Evolutionary conservation across 2,797 vertebrate genomes (phyloP).

Genomic region (Micromesistius poutassou): DNA sequence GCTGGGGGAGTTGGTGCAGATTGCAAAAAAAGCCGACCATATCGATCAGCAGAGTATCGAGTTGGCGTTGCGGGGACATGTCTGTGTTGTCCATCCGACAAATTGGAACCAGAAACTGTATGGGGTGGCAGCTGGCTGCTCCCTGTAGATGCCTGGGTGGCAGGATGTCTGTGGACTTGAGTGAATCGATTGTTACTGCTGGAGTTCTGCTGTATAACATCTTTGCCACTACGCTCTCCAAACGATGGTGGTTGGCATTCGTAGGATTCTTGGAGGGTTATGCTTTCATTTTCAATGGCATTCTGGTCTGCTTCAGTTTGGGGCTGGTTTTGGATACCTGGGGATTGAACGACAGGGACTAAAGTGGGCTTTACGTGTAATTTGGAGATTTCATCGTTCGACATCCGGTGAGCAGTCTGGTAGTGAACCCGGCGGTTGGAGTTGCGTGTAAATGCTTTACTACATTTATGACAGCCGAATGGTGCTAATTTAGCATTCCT

Average conservation of each 20-base stretch:
- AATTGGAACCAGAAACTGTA: slow-evolving; percentile 21
- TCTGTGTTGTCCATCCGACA: slow-evolving; percentile 30
- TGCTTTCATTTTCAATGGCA: slow-evolving; percentile 5
- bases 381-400: slow-evolving; percentile 84
- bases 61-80: slow-evolving; percentile 9
- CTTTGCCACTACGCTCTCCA: slow-evolving; percentile 18
- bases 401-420: slow-evolving; percentile 84
- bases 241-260: slow-evolving; percentile 35
- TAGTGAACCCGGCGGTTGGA: slow-evolving; percentile 96
- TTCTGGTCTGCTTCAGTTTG: slow-evolving; percentile 19
- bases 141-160: slow-evolving; percentile 15
- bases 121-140: slow-evolving; percentile 6
- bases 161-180: neutral
- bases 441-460: slow-evolving; percentile 93
- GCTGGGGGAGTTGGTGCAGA: slow-evolving; percentile 11
- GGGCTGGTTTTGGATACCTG: slow-evolving; percentile 18
- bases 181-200: slow-evolving; percentile 22
- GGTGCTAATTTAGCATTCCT: slow-evolving; percentile 88
- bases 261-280: neutral
- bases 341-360: slow-evolving; percentile 27
- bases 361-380: slow-evolving; percentile 82
- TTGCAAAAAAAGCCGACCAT: slow-evolving; percentile 20
- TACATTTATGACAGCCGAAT: slow-evolving; percentile 89
- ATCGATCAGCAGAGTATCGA: slow-evolving; percentile 20
- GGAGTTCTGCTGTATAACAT: slow-evolving; percentile 17